phyloP scores from a whole-genome alignment of 2,888 invertebrate genomes.

The Dasypolia templi region DNA sequence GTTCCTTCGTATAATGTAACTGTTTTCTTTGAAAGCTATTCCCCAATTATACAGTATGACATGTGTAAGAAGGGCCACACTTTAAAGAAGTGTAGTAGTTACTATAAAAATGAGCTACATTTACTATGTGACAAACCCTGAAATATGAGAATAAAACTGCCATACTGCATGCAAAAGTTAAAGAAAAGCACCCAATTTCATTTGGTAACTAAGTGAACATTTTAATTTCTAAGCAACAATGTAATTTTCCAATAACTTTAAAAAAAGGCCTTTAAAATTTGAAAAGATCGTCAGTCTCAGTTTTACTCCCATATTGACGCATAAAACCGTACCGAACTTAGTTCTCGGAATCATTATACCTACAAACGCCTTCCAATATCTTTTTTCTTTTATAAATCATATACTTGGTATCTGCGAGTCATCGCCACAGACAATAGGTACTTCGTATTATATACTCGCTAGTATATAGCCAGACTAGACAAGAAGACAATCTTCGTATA shows the following conservation, averaged over 20 bases:
- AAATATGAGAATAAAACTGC: not conserved
- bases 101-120: not conserved
- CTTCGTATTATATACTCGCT: conserved; percentile 67
- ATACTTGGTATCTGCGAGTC: conserved; percentile 67
- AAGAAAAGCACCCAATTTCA: not conserved
- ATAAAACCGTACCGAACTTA: conserved; percentile 59
- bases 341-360: conserved; percentile 66
- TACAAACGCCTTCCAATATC: conserved; percentile 64
- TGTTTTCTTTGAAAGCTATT: not conserved
- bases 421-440: conserved; percentile 73
- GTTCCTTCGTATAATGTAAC: not conserved
- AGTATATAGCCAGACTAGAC: conserved; percentile 75
- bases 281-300: conserved; percentile 50
- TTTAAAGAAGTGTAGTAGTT: not conserved
- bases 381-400: conserved; percentile 68
- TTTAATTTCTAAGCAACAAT: conserved; percentile 30
- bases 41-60: not conserved
- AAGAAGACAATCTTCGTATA: conserved; percentile 85
- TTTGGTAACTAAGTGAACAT: not conserved
- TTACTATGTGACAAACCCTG: not conserved
- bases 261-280: conserved; percentile 52
- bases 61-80: not conserved
- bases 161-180: not conserved
- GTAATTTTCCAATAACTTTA: conserved; percentile 51
- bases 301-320: conserved; percentile 63